Evolutionary conservation across 2,888 invertebrate genomes (phyloP).

Genomic region (Machimus atricapillus): DNA sequence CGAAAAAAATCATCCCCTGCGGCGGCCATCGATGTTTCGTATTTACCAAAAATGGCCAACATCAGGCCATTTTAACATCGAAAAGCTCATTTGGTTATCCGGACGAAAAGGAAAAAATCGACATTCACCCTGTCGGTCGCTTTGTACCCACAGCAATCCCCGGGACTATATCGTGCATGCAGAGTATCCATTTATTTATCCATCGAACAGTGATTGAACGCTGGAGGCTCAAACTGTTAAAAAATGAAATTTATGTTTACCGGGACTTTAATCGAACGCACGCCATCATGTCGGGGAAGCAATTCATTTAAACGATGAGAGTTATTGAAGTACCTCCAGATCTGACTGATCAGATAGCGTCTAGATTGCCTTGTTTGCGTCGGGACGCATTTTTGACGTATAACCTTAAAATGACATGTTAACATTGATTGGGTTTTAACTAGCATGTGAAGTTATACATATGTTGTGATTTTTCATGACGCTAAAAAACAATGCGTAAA

Average conservation of each 20-base stretch:
- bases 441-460: background rate
- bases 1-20: conserved; percentile 17
- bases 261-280: conserved; percentile 37
- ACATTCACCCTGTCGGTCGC: background rate
- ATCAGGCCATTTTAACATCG: conserved; percentile 21
- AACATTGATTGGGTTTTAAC: background rate
- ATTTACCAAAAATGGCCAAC: conserved; percentile 31
- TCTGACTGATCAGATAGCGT: background rate
- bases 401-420: background rate
- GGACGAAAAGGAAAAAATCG: background rate
- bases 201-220: conserved; percentile 42
- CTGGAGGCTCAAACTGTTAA: conserved; percentile 41
- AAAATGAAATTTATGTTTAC: conserved; percentile 42
- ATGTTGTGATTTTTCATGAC: background rate
- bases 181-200: conserved; percentile 38
- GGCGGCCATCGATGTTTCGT: conserved; percentile 13
- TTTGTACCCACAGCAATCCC: background rate
- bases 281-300: background rate
- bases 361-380: background rate
- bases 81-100: conserved; percentile 32
- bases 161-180: conserved; percentile 14
- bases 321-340: background rate
- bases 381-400: background rate
- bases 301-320: conserved; percentile 28
- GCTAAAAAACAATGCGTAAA: background rate